Conservation (phyloP, 2,797 vertebrate genomes). For the Furcifer pardalis region DNA sequence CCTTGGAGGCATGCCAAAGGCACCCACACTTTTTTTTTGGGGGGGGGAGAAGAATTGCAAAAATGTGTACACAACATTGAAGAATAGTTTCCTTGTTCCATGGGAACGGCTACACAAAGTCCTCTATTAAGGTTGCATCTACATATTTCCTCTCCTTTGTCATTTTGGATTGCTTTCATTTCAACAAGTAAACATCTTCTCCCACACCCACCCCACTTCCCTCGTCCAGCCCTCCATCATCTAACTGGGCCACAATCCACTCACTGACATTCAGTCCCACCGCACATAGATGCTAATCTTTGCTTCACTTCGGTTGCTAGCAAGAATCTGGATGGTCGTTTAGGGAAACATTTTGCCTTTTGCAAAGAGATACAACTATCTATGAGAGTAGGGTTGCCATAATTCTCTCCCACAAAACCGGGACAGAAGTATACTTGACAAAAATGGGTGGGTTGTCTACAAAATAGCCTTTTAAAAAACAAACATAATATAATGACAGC, state of each 20-base stretch:
- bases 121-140: constrained; percentile 75
- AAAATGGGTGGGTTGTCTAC: too few relatives aligned
- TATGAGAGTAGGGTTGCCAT: too few relatives aligned
- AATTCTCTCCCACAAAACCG: too few relatives aligned
- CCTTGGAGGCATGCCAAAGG: constrained; percentile 32
- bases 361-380: constrained; percentile 40
- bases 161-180: constrained; percentile 82
- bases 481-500: too few relatives aligned
- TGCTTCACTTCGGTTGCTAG: constrained; percentile 70
- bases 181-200: constrained; percentile 81
- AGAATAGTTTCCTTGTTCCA: constrained; percentile 61
- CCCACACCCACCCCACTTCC: background rate
- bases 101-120: constrained; percentile 61
- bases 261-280: constrained; percentile 79
- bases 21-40: constrained; percentile 16
- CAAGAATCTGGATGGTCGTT: constrained; percentile 58
- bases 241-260: constrained; percentile 72
- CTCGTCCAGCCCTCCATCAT: constrained; percentile 58
- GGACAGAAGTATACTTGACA: too few relatives aligned
- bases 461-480: too few relatives aligned
- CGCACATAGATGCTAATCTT: constrained; percentile 82
- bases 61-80: constrained; percentile 57
- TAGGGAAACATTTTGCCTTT: constrained; percentile 35
- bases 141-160: constrained; percentile 79
- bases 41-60: constrained; percentile 22